Conservation (phyloP, 2,888 invertebrate genomes). For the Idaea dimidiata region DNA sequence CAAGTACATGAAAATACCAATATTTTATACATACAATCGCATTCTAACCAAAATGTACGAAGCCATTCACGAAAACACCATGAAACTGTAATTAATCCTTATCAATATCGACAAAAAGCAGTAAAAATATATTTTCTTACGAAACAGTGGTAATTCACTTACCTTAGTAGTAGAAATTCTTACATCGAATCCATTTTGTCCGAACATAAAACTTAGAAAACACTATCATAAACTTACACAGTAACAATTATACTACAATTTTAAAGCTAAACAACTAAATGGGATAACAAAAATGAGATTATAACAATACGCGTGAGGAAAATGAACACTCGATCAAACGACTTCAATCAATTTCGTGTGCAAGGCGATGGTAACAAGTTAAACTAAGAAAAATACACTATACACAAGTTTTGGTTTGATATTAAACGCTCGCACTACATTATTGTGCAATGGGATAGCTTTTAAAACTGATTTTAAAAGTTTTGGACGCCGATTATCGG, state of each 20-base stretch:
- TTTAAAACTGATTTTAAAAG: slow-evolving; percentile 76
- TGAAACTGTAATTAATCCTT: slow-evolving; percentile 27
- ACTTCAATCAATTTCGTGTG: slow-evolving; percentile 33
- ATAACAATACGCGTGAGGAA: slow-evolving; percentile 32
- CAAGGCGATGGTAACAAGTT: slow-evolving; percentile 38
- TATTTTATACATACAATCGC: neutral
- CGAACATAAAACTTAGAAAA: slow-evolving; percentile 29
- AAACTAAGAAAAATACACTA: slow-evolving; percentile 52
- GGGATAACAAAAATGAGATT: slow-evolving; percentile 35
- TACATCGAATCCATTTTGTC: slow-evolving; percentile 26
- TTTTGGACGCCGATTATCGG: slow-evolving; percentile 72
- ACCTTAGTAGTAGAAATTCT: slow-evolving; percentile 27
- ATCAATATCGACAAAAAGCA: slow-evolving; percentile 26
- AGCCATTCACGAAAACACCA: slow-evolving; percentile 16
- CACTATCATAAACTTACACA: slow-evolving; percentile 44
- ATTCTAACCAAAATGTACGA: slow-evolving; percentile 12
- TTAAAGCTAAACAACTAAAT: slow-evolving; percentile 36
- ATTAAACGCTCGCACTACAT: slow-evolving; percentile 68
- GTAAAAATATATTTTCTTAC: slow-evolving; percentile 21
- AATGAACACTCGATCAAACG: slow-evolving; percentile 27
- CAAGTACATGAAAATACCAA: neutral
- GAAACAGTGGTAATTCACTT: slow-evolving; percentile 22
- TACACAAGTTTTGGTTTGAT: slow-evolving; percentile 55
- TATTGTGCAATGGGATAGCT: slow-evolving; percentile 52
- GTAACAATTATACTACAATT: slow-evolving; percentile 48